phyloP scores from a whole-genome alignment of 2,888 invertebrate genomes.

The Gymnocheta viridis region DNA sequence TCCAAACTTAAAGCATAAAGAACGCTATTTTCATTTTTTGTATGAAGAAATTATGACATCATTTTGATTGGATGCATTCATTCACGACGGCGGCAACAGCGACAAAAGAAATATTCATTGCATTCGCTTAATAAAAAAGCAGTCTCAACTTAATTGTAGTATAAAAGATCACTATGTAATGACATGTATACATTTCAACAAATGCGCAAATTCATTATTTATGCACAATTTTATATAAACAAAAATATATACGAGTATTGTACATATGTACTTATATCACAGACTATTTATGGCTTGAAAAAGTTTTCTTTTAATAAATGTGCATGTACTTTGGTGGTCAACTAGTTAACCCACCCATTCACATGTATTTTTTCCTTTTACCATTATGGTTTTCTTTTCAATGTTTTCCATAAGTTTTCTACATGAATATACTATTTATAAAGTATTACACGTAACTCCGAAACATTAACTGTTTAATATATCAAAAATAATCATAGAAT shows the following conservation, averaged over 20 bases:
- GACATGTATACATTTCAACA: conserved; percentile 44
- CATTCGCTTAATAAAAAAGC: conserved; percentile 51
- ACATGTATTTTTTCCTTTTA: too few species aligned
- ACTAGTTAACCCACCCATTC: too few species aligned
- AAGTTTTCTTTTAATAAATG: too few species aligned
- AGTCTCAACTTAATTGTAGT: conserved; percentile 61
- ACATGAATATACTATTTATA: too few species aligned
- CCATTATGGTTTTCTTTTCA: too few species aligned
- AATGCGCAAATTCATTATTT: conserved; percentile 55
- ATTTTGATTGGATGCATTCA: conserved; percentile 50
- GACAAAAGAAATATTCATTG: conserved; percentile 23
- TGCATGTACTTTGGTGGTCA: too few species aligned
- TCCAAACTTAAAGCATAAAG: neutral
- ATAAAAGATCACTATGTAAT: conserved; percentile 49
- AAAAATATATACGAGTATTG: neutral
- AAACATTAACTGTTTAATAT: too few species aligned
- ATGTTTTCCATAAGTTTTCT: too few species aligned
- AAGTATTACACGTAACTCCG: too few species aligned
- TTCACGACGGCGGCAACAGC: conserved; percentile 15
- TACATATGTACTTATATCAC: too few species aligned
- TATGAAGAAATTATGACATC: conserved; percentile 59
- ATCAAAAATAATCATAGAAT: too few species aligned
- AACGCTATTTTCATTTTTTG: conserved; percentile 37
- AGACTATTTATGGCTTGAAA: too few species aligned
- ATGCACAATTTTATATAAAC: neutral